Conservation (phyloP, 2,113 vertebrate species). For the Acrocephalus kingi region DNA sequence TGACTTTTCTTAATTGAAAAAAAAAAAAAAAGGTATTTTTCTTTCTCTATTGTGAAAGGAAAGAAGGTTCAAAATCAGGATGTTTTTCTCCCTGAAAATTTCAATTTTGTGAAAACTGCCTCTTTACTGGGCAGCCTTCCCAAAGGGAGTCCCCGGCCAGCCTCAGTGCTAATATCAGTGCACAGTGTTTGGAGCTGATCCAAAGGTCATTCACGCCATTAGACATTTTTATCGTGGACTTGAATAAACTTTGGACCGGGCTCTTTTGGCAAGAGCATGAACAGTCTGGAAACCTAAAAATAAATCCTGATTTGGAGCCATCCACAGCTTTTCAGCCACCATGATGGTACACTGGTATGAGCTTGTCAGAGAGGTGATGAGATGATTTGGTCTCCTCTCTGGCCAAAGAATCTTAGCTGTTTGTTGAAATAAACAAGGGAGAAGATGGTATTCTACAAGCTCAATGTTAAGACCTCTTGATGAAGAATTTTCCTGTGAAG, state of each 20-base stretch:
- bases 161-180: constrained; percentile 49
- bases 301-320: constrained; percentile 33
- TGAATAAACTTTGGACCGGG: constrained; percentile 60
- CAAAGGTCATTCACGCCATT: constrained; percentile 55
- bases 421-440: neutral
- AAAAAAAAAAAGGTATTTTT: neutral
- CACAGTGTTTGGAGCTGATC: constrained; percentile 42
- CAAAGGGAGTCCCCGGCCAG: constrained; percentile 62
- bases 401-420: neutral
- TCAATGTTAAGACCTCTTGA: neutral
- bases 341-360: neutral
- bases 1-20: neutral
- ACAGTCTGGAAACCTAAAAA: constrained; percentile 56
- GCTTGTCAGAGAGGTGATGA: neutral
- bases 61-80: constrained; percentile 12
- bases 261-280: constrained; percentile 50
- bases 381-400: neutral
- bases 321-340: constrained; percentile 31
- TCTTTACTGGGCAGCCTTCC: constrained; percentile 56
- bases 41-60: constrained; percentile 20
- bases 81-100: constrained; percentile 53
- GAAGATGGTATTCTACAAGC: neutral
- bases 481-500: constrained; percentile 7
- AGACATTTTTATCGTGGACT: constrained; percentile 58
- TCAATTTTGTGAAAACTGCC: constrained; percentile 29